These are phyloP conservation scores for Drosophila setosimentum DNA, from an alignment of 2,888 invertebrate genomes.

Conservation along the genomic window DNA sequence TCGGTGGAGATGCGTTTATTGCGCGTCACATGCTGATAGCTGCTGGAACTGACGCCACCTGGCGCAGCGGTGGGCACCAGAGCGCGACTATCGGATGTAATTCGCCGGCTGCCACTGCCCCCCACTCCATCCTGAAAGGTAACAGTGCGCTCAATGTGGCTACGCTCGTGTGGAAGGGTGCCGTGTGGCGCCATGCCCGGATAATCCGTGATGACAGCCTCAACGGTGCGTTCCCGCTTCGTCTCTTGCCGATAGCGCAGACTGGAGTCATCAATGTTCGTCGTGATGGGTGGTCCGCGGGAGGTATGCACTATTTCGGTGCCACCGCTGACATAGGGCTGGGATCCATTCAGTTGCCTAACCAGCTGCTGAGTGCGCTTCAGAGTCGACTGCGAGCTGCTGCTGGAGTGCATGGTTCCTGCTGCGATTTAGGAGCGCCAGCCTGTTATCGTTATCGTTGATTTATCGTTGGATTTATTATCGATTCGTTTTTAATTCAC, in stretches of 20 bases:
- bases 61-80: constrained; percentile 61
- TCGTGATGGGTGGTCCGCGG: constrained; percentile 88
- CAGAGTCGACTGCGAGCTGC: constrained; percentile 74
- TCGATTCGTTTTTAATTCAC: constrained; percentile 41
- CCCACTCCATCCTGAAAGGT: constrained; percentile 73
- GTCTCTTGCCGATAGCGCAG: constrained; percentile 86
- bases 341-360: constrained; percentile 63
- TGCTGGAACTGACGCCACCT: constrained; percentile 19
- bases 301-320: constrained; percentile 74
- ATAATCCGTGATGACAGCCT: constrained; percentile 86
- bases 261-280: constrained; percentile 86
- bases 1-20: constrained; percentile 93
- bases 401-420: constrained; percentile 69
- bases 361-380: constrained; percentile 77
- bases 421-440: constrained; percentile 32
- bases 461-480: constrained; percentile 39
- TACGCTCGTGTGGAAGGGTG: constrained; percentile 78
- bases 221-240: constrained; percentile 86
- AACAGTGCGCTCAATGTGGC: constrained; percentile 86
- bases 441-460: constrained; percentile 40
- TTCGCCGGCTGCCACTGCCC: constrained; percentile 40
- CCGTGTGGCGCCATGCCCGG: constrained; percentile 70
- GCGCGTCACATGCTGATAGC: constrained; percentile 91
- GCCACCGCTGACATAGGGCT: constrained; percentile 70
- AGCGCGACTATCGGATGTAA: constrained; percentile 79